Conservation (phyloP, 2,113 vertebrate species). For the Empidonax traillii region DNA sequence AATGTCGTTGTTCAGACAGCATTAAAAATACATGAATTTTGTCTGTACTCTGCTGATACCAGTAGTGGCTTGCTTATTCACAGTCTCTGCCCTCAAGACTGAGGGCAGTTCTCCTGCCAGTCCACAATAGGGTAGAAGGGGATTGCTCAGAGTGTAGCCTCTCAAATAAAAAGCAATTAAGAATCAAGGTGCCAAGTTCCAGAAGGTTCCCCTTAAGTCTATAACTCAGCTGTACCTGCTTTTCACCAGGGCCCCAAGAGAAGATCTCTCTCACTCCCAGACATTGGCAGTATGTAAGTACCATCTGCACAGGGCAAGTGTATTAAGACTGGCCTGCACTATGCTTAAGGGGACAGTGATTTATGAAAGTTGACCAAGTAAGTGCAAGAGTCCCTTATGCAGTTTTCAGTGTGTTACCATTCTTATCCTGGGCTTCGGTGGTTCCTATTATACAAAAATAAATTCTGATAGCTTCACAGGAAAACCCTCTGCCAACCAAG, state of each 20-base stretch:
- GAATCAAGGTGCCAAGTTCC: not conserved
- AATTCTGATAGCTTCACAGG: not conserved
- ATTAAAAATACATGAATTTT: not conserved
- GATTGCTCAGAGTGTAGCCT: not conserved
- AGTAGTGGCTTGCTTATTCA: not conserved
- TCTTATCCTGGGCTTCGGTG: not conserved
- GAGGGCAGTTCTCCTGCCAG: not conserved
- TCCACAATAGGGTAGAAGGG: not conserved
- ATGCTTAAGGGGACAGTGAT: not conserved
- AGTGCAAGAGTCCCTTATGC: not conserved
- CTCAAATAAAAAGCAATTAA: not conserved
- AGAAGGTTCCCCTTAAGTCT: not conserved
- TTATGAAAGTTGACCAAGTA: not conserved
- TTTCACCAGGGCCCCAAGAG: not conserved
- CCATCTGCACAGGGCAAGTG: not conserved
- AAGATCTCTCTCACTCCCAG: not conserved
- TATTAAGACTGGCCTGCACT: not conserved
- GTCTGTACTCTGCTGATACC: not conserved
- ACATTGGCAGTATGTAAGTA: not conserved
- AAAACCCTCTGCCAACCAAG: not conserved
- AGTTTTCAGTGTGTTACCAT: not conserved
- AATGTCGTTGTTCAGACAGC: not conserved
- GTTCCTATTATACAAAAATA: not conserved
- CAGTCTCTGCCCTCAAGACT: not conserved
- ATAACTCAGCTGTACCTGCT: not conserved